Percentiles rank a stretch among this genome's conserved stretches.
Conservation (phyloP, 1,140 invertebrate species). For the Drosophila azteca region DNA sequence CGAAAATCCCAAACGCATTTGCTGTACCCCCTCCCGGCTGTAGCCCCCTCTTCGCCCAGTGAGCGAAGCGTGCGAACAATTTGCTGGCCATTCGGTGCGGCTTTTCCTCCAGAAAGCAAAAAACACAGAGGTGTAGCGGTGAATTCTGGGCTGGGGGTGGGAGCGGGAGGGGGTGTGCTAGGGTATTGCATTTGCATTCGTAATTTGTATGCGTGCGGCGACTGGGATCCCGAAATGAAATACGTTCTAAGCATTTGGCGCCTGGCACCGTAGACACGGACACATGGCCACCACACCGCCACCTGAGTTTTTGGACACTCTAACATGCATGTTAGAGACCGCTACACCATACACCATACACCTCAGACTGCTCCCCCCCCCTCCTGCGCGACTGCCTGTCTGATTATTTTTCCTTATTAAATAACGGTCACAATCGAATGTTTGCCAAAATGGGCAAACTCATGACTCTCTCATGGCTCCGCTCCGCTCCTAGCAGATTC, state of each 20-base stretch:
- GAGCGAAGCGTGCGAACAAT: slow-evolving; percentile 77
- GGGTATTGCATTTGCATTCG: slow-evolving; percentile 60
- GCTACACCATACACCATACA: too few relatives aligned
- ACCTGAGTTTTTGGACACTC: slow-evolving; percentile 19
- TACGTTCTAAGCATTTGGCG: slow-evolving; percentile 69
- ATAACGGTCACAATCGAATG: slow-evolving; percentile 70
- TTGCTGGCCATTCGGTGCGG: slow-evolving; percentile 62
- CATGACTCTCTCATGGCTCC: slow-evolving; percentile 3
- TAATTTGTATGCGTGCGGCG: slow-evolving; percentile 69
- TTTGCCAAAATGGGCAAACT: slow-evolving; percentile 40
- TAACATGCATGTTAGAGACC: too few relatives aligned
- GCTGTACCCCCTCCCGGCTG: slow-evolving; percentile 14
- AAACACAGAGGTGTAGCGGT: not conserved
- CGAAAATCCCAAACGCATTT: slow-evolving; percentile 70
- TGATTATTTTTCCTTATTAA: slow-evolving; percentile 72
- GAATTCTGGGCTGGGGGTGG: not conserved
- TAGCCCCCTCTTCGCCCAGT: slow-evolving; percentile 21
- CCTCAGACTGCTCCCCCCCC: not conserved
- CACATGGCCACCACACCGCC: slow-evolving; percentile 36
- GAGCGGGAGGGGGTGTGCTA: not conserved
- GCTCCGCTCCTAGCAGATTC: not conserved
- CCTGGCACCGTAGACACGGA: slow-evolving; percentile 46
- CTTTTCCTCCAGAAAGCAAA: slow-evolving; percentile 40
- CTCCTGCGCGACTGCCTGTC: not conserved
- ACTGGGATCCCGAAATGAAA: slow-evolving; percentile 49